phyloP scores from a whole-genome alignment of 1,140 invertebrate species.

The Rhagoletis zephyria region DNA sequence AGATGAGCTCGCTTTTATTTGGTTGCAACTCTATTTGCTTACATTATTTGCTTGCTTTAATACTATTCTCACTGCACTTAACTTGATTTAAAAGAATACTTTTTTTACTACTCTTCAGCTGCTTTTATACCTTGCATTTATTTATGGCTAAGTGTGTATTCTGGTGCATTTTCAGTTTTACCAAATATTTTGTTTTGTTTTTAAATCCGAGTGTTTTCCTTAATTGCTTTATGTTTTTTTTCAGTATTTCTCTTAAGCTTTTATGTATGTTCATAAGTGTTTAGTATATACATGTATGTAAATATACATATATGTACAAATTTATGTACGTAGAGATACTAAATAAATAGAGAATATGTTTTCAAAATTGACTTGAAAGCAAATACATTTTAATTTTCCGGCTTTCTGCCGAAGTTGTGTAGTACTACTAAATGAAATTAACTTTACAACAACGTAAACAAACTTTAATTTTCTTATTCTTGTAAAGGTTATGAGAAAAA shows the following conservation, averaged over 20 bases:
- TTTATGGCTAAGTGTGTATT: neutral
- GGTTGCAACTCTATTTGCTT: neutral
- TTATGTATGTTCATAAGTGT: neutral
- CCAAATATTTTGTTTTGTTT: neutral
- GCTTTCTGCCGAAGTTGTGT: no score
- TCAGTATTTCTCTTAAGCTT: neutral
- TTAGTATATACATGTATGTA: no score
- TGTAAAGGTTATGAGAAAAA: no score
- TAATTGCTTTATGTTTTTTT: slow-evolving; percentile 27
- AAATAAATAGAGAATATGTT: no score
- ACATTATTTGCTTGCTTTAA: neutral
- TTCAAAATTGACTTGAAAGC: no score
- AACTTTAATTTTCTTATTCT: no score
- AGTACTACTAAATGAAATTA: no score
- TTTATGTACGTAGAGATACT: neutral
- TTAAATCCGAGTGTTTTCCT: neutral
- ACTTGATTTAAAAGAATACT: neutral
- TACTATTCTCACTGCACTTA: neutral
- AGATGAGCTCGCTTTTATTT: neutral
- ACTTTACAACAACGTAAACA: no score
- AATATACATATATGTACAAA: neutral
- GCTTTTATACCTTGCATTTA: neutral
- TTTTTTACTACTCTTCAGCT: neutral
- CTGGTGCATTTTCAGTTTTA: neutral
- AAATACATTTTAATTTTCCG: no score